phyloP scores from a whole-genome alignment of 2,888 invertebrate genomes.

The Cephus rjabovi region DNA sequence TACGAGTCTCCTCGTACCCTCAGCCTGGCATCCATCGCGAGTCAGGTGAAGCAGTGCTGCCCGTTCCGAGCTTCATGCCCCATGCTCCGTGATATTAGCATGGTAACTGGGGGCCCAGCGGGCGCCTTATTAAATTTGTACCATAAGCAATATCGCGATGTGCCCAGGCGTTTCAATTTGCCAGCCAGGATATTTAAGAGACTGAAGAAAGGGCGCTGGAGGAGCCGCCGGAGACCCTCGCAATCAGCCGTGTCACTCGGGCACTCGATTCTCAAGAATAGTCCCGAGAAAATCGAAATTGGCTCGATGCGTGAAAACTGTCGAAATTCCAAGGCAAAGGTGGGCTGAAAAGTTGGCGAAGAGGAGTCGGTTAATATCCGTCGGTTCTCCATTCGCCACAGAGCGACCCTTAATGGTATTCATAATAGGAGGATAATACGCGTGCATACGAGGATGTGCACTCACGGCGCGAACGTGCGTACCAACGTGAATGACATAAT shows the following conservation, averaged over 20 bases:
- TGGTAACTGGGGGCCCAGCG: conserved; percentile 57
- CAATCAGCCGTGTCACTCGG: too few relatives aligned
- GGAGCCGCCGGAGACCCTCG: too few relatives aligned
- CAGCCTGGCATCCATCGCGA: conserved; percentile 19
- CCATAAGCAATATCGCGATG: conserved; percentile 52
- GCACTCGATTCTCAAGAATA: too few relatives aligned
- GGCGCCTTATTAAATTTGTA: conserved; percentile 61
- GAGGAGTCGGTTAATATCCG: conserved; percentile 22
- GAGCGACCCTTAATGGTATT: conserved; percentile 14
- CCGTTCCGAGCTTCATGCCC: conserved; percentile 32
- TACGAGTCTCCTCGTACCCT: conserved; percentile 41
- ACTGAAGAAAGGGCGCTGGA: conserved; percentile 1
- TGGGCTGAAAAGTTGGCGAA: neutral
- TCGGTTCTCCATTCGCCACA: conserved; percentile 23
- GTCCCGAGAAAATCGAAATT: too few relatives aligned
- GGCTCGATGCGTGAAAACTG: too few relatives aligned
- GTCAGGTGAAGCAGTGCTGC: conserved; percentile 52
- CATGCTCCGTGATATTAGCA: conserved; percentile 50
- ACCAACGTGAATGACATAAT: conserved; percentile 52
- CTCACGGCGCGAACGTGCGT: conserved; percentile 15
- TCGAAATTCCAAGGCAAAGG: too few relatives aligned
- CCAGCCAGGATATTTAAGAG: conserved; percentile 47
- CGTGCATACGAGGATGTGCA: conserved; percentile 14
- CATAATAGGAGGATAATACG: conserved; percentile 12
- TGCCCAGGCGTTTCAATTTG: conserved; percentile 52